phyloP scores from a whole-genome alignment of 1,140 invertebrate species.

The Diabrotica virgifera region DNA sequence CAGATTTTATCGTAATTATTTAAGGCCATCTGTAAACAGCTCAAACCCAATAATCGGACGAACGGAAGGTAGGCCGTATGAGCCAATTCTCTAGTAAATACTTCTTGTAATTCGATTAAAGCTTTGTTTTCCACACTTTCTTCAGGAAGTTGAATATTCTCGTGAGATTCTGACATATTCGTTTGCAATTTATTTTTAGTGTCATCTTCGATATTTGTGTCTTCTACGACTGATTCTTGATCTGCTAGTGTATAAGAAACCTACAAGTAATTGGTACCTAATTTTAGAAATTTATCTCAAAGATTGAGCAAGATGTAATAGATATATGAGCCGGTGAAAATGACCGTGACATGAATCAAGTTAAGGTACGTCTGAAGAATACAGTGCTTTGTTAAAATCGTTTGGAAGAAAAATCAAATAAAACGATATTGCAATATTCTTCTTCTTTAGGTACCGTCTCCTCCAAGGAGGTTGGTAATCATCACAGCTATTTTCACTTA shows the following conservation, averaged over 20 bases:
- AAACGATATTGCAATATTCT: no score
- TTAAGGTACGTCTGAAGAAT: no score
- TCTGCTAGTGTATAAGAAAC: neutral
- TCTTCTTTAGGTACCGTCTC: no score
- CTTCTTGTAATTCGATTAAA: slow-evolving; percentile 72
- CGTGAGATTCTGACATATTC: neutral
- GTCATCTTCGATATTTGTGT: neutral
- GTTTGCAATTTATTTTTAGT: neutral
- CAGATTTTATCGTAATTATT: slow-evolving; percentile 77
- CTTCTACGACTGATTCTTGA: neutral
- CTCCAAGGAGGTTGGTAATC: no score
- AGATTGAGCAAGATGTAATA: no score
- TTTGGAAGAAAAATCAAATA: no score
- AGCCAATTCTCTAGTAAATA: slow-evolving; percentile 81
- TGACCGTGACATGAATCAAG: no score
- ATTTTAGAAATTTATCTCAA: no score
- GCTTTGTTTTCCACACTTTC: slow-evolving; percentile 50
- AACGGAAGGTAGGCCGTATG: slow-evolving; percentile 80
- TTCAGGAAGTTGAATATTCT: neutral
- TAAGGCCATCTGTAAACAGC: slow-evolving; percentile 66
- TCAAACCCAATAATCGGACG: slow-evolving; percentile 70
- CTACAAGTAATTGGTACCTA: no score
- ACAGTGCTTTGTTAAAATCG: no score
- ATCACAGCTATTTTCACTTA: no score
- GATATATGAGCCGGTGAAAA: no score